Base-by-base conservation (phyloP, 2,113 vertebrate genomes). In the Amphilophus citrinellus region DNA sequence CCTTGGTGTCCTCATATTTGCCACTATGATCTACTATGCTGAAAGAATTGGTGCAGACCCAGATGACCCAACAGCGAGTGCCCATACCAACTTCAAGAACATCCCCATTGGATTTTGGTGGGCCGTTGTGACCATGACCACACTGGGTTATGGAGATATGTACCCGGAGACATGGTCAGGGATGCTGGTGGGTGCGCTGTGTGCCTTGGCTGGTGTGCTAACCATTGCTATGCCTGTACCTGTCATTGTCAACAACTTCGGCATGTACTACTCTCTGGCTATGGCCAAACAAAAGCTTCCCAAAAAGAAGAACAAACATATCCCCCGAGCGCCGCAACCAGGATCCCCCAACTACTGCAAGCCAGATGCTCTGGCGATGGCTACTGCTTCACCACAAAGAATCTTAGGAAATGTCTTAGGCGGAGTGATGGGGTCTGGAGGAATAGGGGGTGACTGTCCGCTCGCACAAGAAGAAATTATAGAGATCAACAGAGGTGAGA, bases 211-310 rank as follows among this genome's bases (percentile, higher is more conserved):
- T 0, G 98, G 98, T 0, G 98, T 99, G 88, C 96, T 99, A 39
- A 99, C 98, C 95, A 99, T 99, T 81, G 98, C 98, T 91, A 99
- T 99, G 98, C 98, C 98, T 0, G 98, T 99, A 56, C 98, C 98
- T 10, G 98, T 99, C 90, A 99, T 99, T 58, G 98, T 99, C 88
- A 99, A 99, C 94, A 99, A 99, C 85, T 99, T 99, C 24, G 98
- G 98, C 93, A 99, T 99, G 98, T 98, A 99, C 92, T 99, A 99
- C 84, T 98, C 98, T 0, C 84, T 99, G 94, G 98, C 98, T 84
- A 99, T 99, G 98, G 98, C 98, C 89, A 99, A 99, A 79, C 98
- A 99, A 95, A 99, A 99, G 95, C 87, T 99, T 82, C 98, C 98
- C 90, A 99, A 99, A 93, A 99, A 99, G 94, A 99, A 98, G 94